A percentile compares a stretch with the other conserved stretches of the same genome.
Evolutionary conservation across 2,888 invertebrate species (phyloP).

Genomic region (Ophion obscuratus): DNA sequence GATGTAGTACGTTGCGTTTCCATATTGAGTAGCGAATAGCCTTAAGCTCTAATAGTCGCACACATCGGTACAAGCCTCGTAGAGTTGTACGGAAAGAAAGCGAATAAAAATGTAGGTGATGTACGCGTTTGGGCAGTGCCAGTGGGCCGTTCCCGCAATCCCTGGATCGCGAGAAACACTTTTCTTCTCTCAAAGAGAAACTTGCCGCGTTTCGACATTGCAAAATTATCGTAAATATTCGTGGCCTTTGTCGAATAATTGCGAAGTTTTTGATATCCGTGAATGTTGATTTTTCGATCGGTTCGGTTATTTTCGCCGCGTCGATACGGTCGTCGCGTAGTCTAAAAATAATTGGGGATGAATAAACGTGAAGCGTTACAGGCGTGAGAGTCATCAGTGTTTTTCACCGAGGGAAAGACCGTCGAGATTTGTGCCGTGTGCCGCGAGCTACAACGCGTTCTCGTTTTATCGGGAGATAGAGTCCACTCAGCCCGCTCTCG

Average conservation of each 20-base stretch:
- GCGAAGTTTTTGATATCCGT: neutral
- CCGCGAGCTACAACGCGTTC: neutral
- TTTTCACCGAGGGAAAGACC: constrained; percentile 1
- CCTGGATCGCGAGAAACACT: constrained; percentile 6
- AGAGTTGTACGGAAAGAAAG: constrained; percentile 20
- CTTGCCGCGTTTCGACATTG: neutral
- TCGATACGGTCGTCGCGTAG: neutral
- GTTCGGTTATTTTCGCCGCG: neutral
- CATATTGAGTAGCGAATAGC: constrained; percentile 38
- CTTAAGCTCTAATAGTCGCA: constrained; percentile 33
- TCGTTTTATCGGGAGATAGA: neutral
- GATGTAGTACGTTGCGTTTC: constrained; percentile 57
- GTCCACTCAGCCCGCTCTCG: neutral
- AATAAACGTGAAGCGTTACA: neutral
- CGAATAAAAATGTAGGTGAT: constrained; percentile 29
- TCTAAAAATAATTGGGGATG: constrained; percentile 11
- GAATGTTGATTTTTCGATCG: neutral
- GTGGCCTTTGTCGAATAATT: neutral
- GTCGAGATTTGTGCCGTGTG: constrained; percentile 12
- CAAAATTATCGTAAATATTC: neutral
- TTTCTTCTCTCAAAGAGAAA: neutral
- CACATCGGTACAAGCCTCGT: constrained; percentile 25
- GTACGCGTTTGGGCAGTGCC: constrained; percentile 34
- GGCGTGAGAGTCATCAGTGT: constrained; percentile 2
- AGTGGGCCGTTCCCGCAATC: constrained; percentile 61